phyloP scores from a whole-genome alignment of 2,797 vertebrate species.

The Enteromius unitaeniatus region DNA sequence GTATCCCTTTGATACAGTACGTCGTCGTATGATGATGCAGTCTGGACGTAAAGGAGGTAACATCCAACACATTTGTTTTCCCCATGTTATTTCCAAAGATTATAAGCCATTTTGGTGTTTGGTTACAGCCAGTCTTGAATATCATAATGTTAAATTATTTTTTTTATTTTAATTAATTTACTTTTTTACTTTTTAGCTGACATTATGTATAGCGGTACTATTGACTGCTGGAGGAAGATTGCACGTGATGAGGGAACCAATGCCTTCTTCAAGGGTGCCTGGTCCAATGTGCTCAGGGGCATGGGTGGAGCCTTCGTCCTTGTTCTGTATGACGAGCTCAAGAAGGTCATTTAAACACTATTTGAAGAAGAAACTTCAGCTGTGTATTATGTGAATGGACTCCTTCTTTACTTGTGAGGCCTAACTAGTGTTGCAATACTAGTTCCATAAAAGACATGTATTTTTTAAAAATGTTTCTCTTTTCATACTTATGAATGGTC shows the following conservation, averaged over 20 bases:
- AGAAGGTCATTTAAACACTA: slow-evolving; percentile 86
- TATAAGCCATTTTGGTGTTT: not conserved
- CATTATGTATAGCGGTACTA: slow-evolving; percentile 91
- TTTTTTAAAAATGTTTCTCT: not conserved
- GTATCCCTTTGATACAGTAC: slow-evolving; percentile 93
- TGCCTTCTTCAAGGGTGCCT: slow-evolving; percentile 95
- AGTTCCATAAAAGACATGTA: slow-evolving; percentile 61
- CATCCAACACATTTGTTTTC: slow-evolving; percentile 17
- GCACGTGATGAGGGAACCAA: slow-evolving; percentile 87
- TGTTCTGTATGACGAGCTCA: slow-evolving; percentile 95
- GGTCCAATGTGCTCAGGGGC: slow-evolving; percentile 93
- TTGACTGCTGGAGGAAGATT: slow-evolving; percentile 96
- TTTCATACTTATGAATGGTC: not conserved
- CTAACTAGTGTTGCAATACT: slow-evolving; percentile 77
- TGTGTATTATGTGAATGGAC: slow-evolving; percentile 81
- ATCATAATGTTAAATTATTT: too few relatives aligned
- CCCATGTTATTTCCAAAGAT: too few relatives aligned
- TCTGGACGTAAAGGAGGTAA: slow-evolving; percentile 88
- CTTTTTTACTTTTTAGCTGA: slow-evolving; percentile 68
- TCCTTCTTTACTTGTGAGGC: slow-evolving; percentile 82
- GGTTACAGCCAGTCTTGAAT: not conserved
- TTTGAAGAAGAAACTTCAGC: slow-evolving; percentile 13
- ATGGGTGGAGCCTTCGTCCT: slow-evolving; percentile 95
- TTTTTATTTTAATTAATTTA: not conserved
- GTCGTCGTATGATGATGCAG: slow-evolving; percentile 97